Evolutionary conservation across 2,888 invertebrate species (phyloP).

Genomic region (Agrochola litura): DNA sequence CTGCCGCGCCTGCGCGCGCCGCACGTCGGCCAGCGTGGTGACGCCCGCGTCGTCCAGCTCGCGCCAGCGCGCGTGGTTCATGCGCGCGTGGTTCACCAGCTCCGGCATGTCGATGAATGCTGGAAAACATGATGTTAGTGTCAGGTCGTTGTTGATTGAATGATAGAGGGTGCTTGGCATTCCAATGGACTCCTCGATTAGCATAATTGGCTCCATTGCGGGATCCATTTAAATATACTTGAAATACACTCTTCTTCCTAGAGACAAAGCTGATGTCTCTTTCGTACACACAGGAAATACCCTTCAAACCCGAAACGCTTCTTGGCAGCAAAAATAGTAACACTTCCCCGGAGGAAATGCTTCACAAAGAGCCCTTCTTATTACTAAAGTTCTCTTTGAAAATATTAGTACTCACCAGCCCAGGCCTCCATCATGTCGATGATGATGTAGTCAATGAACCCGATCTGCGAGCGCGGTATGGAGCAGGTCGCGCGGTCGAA

Average conservation of each 20-base stretch:
- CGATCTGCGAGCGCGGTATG: constrained; percentile 99
- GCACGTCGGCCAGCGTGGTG: constrained; percentile 93
- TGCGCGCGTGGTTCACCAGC: constrained; percentile 95
- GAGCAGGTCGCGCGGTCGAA: constrained; percentile 98
- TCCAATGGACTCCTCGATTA: background rate
- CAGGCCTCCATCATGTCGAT: constrained; percentile 99
- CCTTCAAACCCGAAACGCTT: background rate
- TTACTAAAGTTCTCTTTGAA: background rate
- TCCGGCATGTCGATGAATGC: constrained; percentile 98
- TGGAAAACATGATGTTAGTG: constrained; percentile 73
- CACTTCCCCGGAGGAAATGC: background rate
- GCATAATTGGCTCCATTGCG: background rate
- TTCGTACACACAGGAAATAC: too few relatives aligned
- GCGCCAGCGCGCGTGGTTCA: constrained; percentile 98
- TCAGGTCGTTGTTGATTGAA: background rate
- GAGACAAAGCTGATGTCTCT: background rate
- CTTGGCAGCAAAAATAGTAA: background rate
- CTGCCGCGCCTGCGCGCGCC: constrained; percentile 79
- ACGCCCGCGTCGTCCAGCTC: constrained; percentile 95
- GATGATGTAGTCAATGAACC: constrained; percentile 99
- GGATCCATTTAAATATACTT: too few relatives aligned
- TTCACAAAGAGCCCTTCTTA: background rate
- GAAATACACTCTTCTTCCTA: background rate
- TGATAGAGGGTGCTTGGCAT: background rate
- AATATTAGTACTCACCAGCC: constrained; percentile 92